Base-by-base conservation (phyloP, 2,797 vertebrate genomes). In the Pogonophryne albipinna region DNA sequence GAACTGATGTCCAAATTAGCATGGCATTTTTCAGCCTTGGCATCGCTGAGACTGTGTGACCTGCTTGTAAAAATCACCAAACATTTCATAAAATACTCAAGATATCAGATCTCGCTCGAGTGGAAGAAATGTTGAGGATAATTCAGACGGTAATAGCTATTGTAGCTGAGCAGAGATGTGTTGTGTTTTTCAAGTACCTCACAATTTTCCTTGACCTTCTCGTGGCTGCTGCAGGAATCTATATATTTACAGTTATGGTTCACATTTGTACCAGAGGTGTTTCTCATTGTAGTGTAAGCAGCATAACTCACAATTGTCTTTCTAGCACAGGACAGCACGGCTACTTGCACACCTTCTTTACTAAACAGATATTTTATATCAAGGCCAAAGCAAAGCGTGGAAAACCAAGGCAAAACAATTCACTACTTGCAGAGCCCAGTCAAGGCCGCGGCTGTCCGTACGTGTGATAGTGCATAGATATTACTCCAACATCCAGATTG, bases 1-100 rank as follows among this genome's bases (percentile, higher is more conserved):
- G 80, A 91, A 85, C 87, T 88, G 88, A 91, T 92, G 92, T 93
- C 82, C 90, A 91, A 92, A 92, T 93, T 92, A 91, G 86, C 86
- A 86, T 88, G 65, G 60, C 81, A 75, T 88, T 86, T 38, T 88
- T 87, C 71, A 80, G 81, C 65, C 66, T 34, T 13, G 60, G 84
- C 65, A 71, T 82, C 16, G 2, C 58, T 5, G 70, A 70, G 82
- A 68, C 78, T 66, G 71, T 76, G 79, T 72, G 81, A 88, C 84
- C 81, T 53, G 84, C 85, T 85, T 77, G 80, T 89, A 81, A 79
- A 82, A 84, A 85, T 81, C 68, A 50, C 63, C 52, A 77, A 82
- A 78, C 71, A 76, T 86, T 85, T 77, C 85, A 83, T 80, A 74
- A 86, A 80, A 80, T 57, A 66, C 63, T 67, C 49, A n/a, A 70